These are phyloP conservation scores for Centropus unirufus DNA, from an alignment of 2,113 vertebrate genomes.

Conservation along the genomic window DNA sequence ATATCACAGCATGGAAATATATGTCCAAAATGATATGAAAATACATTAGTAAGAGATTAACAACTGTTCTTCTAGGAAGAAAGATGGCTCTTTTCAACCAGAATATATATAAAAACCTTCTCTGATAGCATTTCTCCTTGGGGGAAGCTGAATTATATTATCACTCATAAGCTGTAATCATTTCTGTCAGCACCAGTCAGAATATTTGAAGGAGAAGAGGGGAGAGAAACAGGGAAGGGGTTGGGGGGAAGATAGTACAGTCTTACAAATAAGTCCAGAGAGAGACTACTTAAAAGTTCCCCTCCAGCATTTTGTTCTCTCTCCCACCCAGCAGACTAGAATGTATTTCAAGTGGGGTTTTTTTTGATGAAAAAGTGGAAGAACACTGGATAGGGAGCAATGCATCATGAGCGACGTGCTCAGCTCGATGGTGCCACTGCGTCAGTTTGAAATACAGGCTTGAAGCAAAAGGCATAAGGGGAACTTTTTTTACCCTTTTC, in stretches of 20 bases:
- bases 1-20: constrained; percentile 79
- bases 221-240: constrained; percentile 19
- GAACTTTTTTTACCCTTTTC: neutral
- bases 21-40: constrained; percentile 82
- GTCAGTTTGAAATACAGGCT: constrained; percentile 8
- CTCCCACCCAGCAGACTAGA: constrained; percentile 17
- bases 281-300: constrained; percentile 12
- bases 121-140: constrained; percentile 82
- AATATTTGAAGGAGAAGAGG: constrained; percentile 46
- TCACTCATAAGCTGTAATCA: constrained; percentile 84
- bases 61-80: constrained; percentile 79
- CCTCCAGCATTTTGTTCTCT: neutral
- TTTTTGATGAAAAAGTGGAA: constrained; percentile 55
- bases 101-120: constrained; percentile 77
- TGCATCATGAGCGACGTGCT: neutral
- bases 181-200: constrained; percentile 71
- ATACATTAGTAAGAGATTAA: constrained; percentile 83
- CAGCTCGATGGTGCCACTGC: neutral
- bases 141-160: constrained; percentile 82
- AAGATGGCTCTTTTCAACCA: constrained; percentile 81
- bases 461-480: neutral
- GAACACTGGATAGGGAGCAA: constrained; percentile 24
- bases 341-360: constrained; percentile 16
- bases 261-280: neutral
- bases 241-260: neutral